phyloP scores from a whole-genome alignment of 2,797 vertebrate species.

The Hydrophis major region DNA sequence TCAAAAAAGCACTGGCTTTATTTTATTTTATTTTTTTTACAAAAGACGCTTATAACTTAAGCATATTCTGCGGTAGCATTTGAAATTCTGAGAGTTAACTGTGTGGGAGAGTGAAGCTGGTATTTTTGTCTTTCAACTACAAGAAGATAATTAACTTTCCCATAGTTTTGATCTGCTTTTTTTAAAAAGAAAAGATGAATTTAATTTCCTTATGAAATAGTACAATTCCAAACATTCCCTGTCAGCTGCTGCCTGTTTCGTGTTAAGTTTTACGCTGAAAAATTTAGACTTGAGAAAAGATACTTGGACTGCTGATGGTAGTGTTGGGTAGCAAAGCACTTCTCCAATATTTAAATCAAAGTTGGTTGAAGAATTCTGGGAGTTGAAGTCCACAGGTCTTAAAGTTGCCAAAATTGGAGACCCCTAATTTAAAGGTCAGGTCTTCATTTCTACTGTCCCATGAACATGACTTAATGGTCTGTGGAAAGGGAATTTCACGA shows the following conservation, averaged over 20 bases:
- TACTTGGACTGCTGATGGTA: not conserved
- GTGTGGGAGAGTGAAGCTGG: not conserved
- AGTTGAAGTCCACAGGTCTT: no score
- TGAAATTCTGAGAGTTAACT: not conserved
- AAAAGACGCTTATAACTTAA: not conserved
- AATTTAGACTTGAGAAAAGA: not conserved
- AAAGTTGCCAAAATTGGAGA: no score
- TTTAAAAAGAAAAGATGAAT: not conserved
- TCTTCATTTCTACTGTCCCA: not conserved
- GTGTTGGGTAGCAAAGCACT: not conserved
- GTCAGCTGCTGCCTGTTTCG: not conserved
- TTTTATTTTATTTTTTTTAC: not conserved
- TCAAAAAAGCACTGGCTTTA: not conserved
- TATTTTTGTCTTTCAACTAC: slow-evolving; percentile 1
- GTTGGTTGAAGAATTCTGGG: no score
- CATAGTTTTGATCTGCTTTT: not conserved
- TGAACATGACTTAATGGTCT: not conserved
- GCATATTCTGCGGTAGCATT: not conserved
- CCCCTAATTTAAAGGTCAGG: not conserved
- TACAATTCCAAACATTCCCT: not conserved
- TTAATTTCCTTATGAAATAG: not conserved
- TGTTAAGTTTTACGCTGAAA: not conserved
- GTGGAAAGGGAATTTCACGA: no score
- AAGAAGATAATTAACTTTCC: not conserved
- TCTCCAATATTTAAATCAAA: not conserved